Evolutionary conservation across 30 jellyfish, hydroid and myxozoan genomes (phyloP).

Genomic region (Pseudorhiza aurosa): DNA sequence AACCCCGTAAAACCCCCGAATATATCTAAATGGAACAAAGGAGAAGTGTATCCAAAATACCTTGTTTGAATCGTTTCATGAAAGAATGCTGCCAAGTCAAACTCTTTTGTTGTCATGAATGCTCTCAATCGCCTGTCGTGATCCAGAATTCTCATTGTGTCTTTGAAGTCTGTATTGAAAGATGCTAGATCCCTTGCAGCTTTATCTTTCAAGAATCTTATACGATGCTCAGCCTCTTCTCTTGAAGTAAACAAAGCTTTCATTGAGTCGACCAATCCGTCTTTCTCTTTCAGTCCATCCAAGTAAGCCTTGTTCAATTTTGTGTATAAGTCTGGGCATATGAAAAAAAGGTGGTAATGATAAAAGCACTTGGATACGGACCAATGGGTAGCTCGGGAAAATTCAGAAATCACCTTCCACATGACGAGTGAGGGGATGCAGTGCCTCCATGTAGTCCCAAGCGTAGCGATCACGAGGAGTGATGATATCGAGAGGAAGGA

Average conservation of each 20-base stretch:
- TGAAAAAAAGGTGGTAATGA: too few relatives aligned
- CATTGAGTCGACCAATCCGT: constrained; percentile 53
- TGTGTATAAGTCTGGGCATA: constrained; percentile 71
- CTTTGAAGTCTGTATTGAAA: constrained; percentile 83
- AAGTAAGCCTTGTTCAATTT: constrained; percentile 37
- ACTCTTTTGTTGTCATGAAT: constrained; percentile 82
- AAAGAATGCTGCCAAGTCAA: constrained; percentile 47
- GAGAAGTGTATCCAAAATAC: not conserved
- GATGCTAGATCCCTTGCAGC: constrained; percentile 72
- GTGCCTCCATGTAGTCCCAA: too few relatives aligned
- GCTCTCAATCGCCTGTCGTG: constrained; percentile 83
- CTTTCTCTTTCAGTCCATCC: constrained; percentile 60
- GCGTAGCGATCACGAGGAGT: too few relatives aligned
- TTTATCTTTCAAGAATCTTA: constrained; percentile 85
- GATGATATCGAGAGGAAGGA: too few relatives aligned
- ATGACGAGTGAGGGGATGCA: too few relatives aligned
- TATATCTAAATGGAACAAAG: too few relatives aligned
- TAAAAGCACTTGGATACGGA: too few relatives aligned
- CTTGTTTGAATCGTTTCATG: constrained; percentile 60
- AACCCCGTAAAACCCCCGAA: too few relatives aligned
- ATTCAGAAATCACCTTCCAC: too few relatives aligned
- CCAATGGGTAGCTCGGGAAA: too few relatives aligned
- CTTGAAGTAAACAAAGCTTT: constrained; percentile 77
- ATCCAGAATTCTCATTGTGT: constrained; percentile 80
- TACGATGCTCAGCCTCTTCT: constrained; percentile 94